Evolutionary conservation across 2,113 vertebrate species (phyloP), one percentile per base, ranked within the genome.

Genomic region (Scytalopus superciliaris): DNA sequence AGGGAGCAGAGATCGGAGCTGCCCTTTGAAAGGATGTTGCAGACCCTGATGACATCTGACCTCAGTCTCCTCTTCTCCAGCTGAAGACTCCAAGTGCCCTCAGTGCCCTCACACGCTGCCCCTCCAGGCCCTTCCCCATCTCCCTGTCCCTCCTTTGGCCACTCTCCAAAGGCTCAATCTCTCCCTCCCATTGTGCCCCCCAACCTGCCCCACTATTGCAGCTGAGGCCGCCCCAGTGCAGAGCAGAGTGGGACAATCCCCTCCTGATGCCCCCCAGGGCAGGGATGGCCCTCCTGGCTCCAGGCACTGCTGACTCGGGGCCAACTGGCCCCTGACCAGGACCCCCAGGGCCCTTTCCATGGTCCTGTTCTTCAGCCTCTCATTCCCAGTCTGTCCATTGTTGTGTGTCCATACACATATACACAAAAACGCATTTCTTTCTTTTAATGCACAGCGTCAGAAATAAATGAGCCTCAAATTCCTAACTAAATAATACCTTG

Each of bases 401-500:
- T 1, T 31, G 9, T 25, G 19, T 44, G n/a, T 53, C 47, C 25
- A 10, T 42, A 11, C 17, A 45, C 25, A 9, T 6, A 4, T 13
- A 27, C 16, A n/a, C 24, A 47, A 16, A 76, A 85, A 37, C 45
- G 4, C 23, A 35, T 74, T 88, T 62, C 5, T 79, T 86, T 59
- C 42, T 82, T 87, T 84, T 39, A 68, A 82, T 72, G 60, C 21
- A 7, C n/a, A 49, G 23, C 2, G 0, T 87, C 77, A 84, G 74
- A 78, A 96, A 89, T 31, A 90, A 90, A 95, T 94, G 66, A 89
- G 30, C 37, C 40, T 81, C 52, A 50, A 52, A 53, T 57, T 96
- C 44, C 67, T 81, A 92, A 83, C 80, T 93, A 90, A 94, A 94
- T 89, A 86, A 87, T 67, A 47, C 64, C n/a, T 69, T 81, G 35